These are phyloP conservation scores for Andricus grossulariae DNA, from an alignment of 1,140 invertebrate species.

Conservation along the genomic window DNA sequence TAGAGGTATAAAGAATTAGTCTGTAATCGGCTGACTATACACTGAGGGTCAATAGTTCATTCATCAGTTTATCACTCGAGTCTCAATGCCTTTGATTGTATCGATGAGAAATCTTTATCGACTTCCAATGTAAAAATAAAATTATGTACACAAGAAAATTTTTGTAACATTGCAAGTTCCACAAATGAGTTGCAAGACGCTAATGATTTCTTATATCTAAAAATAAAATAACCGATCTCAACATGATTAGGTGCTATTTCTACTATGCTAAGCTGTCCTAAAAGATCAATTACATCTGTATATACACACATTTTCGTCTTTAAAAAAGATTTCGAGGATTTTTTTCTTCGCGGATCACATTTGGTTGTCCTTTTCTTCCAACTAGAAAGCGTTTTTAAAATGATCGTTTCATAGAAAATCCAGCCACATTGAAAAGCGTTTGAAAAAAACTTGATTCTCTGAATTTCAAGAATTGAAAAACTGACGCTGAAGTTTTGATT, in stretches of 20 bases:
- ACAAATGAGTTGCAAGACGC: constrained; percentile 42
- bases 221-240: constrained; percentile 11
- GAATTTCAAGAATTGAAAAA: not conserved
- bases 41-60: no score
- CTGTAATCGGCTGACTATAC: no score
- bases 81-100: no score
- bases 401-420: constrained; percentile 19
- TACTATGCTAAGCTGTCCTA: not conserved
- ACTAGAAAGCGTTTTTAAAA: constrained; percentile 30
- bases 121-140: not conserved
- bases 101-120: not conserved
- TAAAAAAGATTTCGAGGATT: constrained; percentile 21
- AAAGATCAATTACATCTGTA: constrained; percentile 23
- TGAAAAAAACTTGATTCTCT: not conserved
- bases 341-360: constrained; percentile 11
- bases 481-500: not conserved
- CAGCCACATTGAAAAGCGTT: constrained; percentile 8
- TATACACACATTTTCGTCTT: constrained; percentile 13
- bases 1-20: no score
- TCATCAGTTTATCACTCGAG: no score
- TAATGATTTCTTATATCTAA: constrained; percentile 29
- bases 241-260: not conserved
- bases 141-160: constrained; percentile 4
- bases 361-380: not conserved
- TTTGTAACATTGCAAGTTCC: constrained; percentile 4